Conservation (phyloP, 2,888 invertebrate genomes). For the Lycophotia porphyrea region DNA sequence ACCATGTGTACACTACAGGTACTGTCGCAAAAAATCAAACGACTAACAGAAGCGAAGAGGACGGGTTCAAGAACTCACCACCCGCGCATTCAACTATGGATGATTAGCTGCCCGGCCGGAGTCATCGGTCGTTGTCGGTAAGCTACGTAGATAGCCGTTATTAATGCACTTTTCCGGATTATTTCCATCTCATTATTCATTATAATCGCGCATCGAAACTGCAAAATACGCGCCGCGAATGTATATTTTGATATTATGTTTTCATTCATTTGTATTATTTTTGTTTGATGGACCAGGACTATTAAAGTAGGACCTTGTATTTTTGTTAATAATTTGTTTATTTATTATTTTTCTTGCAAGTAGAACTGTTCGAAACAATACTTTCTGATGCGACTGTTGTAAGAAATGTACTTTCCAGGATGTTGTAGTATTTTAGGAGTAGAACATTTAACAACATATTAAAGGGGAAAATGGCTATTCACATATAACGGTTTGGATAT, state of each 20-base stretch:
- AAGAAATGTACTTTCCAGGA: neutral
- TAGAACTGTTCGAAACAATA: neutral
- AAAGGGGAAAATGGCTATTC: neutral
- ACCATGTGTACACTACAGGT: slow-evolving; percentile 59
- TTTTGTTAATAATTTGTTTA: slow-evolving; percentile 25
- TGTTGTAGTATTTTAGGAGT: slow-evolving; percentile 6
- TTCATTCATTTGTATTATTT: slow-evolving; percentile 37
- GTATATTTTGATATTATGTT: slow-evolving; percentile 27
- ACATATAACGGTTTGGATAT: neutral
- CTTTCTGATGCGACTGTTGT: slow-evolving; percentile 2
- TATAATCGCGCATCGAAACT: slow-evolving; percentile 7
- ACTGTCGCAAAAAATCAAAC: slow-evolving; percentile 55
- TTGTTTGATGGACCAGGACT: slow-evolving; percentile 37
- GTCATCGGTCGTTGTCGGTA: slow-evolving; percentile 45
- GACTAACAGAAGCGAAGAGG: slow-evolving; percentile 47
- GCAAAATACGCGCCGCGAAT: slow-evolving; percentile 9
- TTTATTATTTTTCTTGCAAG: slow-evolving; percentile 34
- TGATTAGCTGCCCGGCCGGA: slow-evolving; percentile 45
- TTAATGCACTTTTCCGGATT: slow-evolving; percentile 28
- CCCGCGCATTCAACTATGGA: slow-evolving; percentile 33
- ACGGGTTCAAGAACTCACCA: slow-evolving; percentile 23
- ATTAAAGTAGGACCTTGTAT: slow-evolving; percentile 46
- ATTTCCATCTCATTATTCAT: slow-evolving; percentile 35
- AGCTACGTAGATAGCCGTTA: slow-evolving; percentile 49
- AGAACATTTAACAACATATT: neutral